phyloP scores from a whole-genome alignment of 2,797 vertebrate genomes.

The Lagodon rhomboides region DNA sequence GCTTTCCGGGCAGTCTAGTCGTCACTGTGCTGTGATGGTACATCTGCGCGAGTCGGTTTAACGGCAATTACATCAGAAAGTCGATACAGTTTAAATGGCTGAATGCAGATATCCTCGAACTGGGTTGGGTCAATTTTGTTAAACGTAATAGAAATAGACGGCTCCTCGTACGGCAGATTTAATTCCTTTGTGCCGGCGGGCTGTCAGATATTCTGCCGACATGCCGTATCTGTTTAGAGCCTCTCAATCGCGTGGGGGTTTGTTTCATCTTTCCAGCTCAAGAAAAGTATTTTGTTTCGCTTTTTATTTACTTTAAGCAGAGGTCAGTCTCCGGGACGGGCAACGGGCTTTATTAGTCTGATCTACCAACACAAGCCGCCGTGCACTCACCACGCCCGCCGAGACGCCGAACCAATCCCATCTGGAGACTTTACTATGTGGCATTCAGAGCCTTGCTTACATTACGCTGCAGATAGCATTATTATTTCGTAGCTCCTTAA shows the following conservation, averaged over 20 bases:
- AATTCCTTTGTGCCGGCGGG: constrained; percentile 54
- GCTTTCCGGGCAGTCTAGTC: neutral
- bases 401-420: constrained; percentile 49
- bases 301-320: constrained; percentile 4
- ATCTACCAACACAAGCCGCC: constrained; percentile 42
- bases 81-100: constrained; percentile 41
- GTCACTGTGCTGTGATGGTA: constrained; percentile 22
- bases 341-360: constrained; percentile 30
- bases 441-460: constrained; percentile 41
- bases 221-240: constrained; percentile 40
- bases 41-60: constrained; percentile 35
- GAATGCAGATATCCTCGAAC: constrained; percentile 56
- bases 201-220: constrained; percentile 52
- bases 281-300: constrained; percentile 16
- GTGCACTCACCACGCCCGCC: constrained; percentile 15
- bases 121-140: constrained; percentile 54
- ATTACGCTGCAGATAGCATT: constrained; percentile 57
- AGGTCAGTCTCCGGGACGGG: neutral
- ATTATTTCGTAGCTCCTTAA: constrained; percentile 60
- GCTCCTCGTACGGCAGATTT: constrained; percentile 36
- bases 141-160: constrained; percentile 56
- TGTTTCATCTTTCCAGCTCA: constrained; percentile 35
- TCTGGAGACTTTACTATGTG: constrained; percentile 56
- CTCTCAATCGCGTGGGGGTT: constrained; percentile 14
- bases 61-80: constrained; percentile 43